Conservation (phyloP, 1,140 invertebrate species). For the Drosophila eugracilis region DNA sequence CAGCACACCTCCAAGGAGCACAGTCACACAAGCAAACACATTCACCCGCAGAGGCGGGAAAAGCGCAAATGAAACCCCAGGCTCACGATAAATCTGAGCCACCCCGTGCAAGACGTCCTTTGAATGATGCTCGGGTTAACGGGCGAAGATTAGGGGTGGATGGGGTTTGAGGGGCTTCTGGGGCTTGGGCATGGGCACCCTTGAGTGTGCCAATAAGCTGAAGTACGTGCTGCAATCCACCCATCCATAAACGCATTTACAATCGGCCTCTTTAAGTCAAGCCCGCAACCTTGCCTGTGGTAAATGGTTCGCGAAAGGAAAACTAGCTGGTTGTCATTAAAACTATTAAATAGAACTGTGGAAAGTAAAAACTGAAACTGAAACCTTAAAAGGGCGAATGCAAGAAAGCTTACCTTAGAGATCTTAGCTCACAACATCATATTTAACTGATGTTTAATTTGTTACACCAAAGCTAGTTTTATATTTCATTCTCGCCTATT, state of each 20-base stretch:
- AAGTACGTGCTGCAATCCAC: conserved; percentile 27
- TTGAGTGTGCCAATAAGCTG: conserved; percentile 6
- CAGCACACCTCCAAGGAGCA: conserved; percentile 6
- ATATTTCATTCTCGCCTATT: too few relatives aligned
- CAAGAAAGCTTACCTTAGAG: too few relatives aligned
- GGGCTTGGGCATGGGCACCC: background rate
- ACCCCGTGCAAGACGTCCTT: conserved; percentile 5
- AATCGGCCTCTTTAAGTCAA: conserved; percentile 5
- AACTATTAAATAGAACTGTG: too few relatives aligned
- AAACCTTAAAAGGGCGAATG: too few relatives aligned
- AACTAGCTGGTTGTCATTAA: too few relatives aligned
- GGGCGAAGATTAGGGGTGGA: conserved; percentile 9
- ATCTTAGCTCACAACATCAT: too few relatives aligned
- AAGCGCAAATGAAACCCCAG: conserved; percentile 65
- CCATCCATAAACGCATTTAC: conserved; percentile 10
- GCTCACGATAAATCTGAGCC: conserved; percentile 55
- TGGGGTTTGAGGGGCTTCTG: background rate
- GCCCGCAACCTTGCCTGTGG: background rate
- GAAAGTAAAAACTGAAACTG: too few relatives aligned
- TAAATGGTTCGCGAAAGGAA: background rate
- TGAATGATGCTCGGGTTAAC: conserved; percentile 38
- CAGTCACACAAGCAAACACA: conserved; percentile 12
- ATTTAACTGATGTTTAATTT: too few relatives aligned
- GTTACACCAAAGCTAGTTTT: too few relatives aligned
- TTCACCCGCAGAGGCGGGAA: conserved; percentile 11